Base-by-base conservation (phyloP, 2,113 vertebrate genomes). In the Platichthys stellatus region DNA sequence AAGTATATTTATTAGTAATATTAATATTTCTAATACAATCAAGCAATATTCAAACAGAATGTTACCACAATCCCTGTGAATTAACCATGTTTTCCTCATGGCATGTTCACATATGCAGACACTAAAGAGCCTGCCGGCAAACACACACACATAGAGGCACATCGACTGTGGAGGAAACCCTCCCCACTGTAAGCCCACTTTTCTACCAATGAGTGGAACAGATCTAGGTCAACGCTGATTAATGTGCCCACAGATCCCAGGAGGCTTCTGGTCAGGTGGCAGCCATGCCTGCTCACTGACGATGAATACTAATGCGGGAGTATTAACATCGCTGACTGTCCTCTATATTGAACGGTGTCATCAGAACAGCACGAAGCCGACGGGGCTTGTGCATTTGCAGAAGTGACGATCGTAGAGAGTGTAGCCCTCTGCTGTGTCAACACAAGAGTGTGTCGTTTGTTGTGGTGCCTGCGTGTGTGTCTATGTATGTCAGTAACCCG, bases 211-310 rank as follows among this genome's bases (percentile, higher is more conserved):
- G 91, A 84, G 86, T 85, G 82, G 82, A 92, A 81, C 91, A 91
- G 89, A 94, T 92, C 91, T 93, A 90, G 92, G 93, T 94, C 92
- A 93, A 84, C 89, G 89, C 93, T 92, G 92, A 94, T 94, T 93
- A 94, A 93, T 92, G 92, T 83, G 70, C 71, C 89, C 87, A 83
- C 82, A 87, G 85, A 84, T 86, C 88, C 90, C 79, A 17, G 77
- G 87, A 90, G 92, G 76, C 71, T 83, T 82, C 82, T 83, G 83
- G 87, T 93, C 90, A 90, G 90, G 91, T 90, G 90, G 90, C 88
- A 82, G 69, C 82, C 11, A 43, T 43, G 40, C 40, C 40, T 43
- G 78, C 82, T 80, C 80, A 60, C 83, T 76, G 78, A 57, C 47
- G 61, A 76, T 69, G 82, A 81, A 91, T 85, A 82, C 85, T 80